phyloP scores from a whole-genome alignment of 2,888 invertebrate species.

The Stratiomys singularior region DNA sequence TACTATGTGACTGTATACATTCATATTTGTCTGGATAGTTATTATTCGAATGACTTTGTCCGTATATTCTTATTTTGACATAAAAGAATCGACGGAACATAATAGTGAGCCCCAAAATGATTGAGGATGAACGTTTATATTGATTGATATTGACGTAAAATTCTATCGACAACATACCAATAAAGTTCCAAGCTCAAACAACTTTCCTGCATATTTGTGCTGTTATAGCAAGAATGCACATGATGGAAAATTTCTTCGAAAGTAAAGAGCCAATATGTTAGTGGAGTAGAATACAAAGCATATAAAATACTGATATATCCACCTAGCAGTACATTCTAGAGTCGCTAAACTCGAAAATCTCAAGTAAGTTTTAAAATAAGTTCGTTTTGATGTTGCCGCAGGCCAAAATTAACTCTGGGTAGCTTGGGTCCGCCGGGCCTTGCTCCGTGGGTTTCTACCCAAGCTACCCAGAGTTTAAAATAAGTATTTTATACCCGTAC shows the following conservation, averaged over 20 bases:
- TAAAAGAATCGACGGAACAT: background rate
- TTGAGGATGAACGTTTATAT: background rate
- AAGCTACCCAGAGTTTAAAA: no score
- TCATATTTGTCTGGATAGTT: background rate
- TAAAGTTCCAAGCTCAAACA: constrained; percentile 22
- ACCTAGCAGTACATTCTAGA: no score
- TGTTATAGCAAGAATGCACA: no score
- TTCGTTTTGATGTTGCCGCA: no score
- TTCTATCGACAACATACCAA: constrained; percentile 7
- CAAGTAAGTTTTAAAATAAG: no score
- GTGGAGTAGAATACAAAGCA: background rate
- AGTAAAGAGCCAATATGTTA: background rate
- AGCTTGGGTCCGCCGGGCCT: no score
- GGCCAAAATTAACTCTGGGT: no score
- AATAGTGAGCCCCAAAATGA: background rate
- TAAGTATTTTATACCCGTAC: no score
- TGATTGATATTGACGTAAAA: background rate
- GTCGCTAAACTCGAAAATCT: no score
- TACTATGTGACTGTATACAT: background rate
- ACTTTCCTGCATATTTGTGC: background rate
- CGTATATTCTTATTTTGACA: background rate
- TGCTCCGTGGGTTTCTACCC: no score
- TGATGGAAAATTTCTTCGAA: no score
- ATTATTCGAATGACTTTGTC: constrained; percentile 5
- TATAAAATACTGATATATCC: no score